A percentile compares a stretch with the other conserved stretches of the same genome.
These are phyloP conservation scores for Knipowitschia caucasica DNA, from an alignment of 2,797 vertebrate species.

Conservation along the genomic window DNA sequence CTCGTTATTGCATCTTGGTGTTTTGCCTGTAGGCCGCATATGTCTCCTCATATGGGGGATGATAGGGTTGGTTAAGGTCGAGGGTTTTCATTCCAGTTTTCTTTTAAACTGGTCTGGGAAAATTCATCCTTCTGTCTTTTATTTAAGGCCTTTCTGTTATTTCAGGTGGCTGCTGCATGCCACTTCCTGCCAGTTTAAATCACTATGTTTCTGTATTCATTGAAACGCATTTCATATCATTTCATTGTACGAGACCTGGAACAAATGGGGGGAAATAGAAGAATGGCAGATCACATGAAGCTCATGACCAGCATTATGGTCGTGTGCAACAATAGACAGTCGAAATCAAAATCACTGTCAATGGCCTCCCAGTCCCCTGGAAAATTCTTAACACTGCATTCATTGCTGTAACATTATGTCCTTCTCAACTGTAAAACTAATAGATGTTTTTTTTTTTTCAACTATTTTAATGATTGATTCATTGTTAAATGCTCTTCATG, in stretches of 20 bases:
- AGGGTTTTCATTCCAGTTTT: slow-evolving; percentile 56
- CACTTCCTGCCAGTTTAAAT: slow-evolving; percentile 43
- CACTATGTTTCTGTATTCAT: slow-evolving; percentile 45
- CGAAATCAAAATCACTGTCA: background rate
- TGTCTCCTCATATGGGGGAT: slow-evolving; percentile 34
- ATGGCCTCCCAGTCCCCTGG: background rate
- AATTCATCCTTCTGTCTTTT: slow-evolving; percentile 36
- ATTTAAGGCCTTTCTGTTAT: slow-evolving; percentile 67
- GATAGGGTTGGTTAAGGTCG: slow-evolving; percentile 21
- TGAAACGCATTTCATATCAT: slow-evolving; percentile 32
- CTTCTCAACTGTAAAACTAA: too few species aligned
- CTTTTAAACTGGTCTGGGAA: slow-evolving; percentile 46
- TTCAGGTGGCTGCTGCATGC: slow-evolving; percentile 65
- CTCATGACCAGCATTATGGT: slow-evolving; percentile 1
- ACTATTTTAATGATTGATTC: too few species aligned
- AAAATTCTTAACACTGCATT: background rate
- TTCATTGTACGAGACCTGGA: slow-evolving; percentile 38
- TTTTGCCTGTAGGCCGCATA: slow-evolving; percentile 26
- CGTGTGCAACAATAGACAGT: slow-evolving; percentile 13
- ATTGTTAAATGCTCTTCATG: too few species aligned
- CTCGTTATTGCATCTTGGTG: background rate
- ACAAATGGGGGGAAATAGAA: slow-evolving; percentile 28
- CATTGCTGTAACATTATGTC: background rate
- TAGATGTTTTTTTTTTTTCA: too few species aligned
- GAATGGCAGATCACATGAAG: slow-evolving; percentile 27